Evolutionary conservation across 2,888 invertebrate genomes (phyloP).

Genomic region (Mimumesa dahlbomi): DNA sequence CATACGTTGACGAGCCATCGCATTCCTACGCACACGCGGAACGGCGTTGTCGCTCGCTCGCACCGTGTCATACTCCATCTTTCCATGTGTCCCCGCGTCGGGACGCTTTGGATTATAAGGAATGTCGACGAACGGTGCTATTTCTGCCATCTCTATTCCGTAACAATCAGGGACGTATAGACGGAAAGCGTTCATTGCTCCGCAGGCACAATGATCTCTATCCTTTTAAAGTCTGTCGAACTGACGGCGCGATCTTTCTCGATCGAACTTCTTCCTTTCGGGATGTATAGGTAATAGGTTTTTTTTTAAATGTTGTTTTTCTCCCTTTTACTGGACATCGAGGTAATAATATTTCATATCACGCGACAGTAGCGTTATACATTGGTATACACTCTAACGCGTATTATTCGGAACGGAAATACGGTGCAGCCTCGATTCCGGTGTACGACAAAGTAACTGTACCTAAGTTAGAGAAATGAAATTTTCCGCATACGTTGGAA

Average conservation of each 20-base stretch:
- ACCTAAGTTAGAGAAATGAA: too few species aligned
- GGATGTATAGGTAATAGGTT: too few species aligned
- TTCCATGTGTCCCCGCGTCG: constrained; percentile 13
- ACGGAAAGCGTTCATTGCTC: constrained; percentile 16
- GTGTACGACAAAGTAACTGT: too few species aligned
- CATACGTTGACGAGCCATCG: constrained; percentile 12
- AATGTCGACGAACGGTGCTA: constrained; percentile 50
- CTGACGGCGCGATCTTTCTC: too few species aligned
- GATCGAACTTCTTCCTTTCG: too few species aligned
- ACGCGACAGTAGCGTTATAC: too few species aligned
- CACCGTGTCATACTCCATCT: constrained; percentile 24
- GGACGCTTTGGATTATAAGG: constrained; percentile 48
- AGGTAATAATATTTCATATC: too few species aligned
- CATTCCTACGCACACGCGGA: constrained; percentile 24
- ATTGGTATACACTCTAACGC: too few species aligned
- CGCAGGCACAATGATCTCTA: background rate
- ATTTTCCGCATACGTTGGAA: background rate
- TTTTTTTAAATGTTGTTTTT: too few species aligned
- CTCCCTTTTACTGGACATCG: too few species aligned
- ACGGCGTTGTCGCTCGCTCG: constrained; percentile 9
- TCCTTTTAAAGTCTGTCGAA: background rate
- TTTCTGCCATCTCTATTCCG: constrained; percentile 50
- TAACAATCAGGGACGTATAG: constrained; percentile 42
- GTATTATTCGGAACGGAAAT: too few species aligned
- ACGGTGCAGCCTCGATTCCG: too few species aligned